Evolutionary conservation across 2,888 invertebrate genomes (phyloP).

Genomic region (Mesopsocus fuscifrons): DNA sequence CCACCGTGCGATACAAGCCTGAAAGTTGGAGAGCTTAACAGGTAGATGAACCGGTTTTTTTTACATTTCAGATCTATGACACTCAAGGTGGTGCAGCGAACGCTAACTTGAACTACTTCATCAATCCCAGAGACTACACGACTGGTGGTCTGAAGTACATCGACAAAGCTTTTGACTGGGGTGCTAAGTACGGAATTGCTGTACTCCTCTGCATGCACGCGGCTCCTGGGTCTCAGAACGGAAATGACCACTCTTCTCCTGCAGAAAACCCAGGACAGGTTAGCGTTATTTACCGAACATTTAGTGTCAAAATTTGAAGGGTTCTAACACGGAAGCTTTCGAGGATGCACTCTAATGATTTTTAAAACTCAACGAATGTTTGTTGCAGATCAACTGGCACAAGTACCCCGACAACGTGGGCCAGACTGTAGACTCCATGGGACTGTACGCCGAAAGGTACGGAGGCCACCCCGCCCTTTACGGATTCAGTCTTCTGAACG

Average conservation of each 20-base stretch:
- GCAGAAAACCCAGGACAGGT: conserved; percentile 6
- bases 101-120: conserved; percentile 4
- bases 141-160: neutral
- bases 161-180: conserved; percentile 8
- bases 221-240: conserved; percentile 6
- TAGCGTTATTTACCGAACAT: neutral
- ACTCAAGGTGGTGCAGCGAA: conserved; percentile 6
- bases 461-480: neutral
- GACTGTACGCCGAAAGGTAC: conserved; percentile 4
- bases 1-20: too few species aligned
- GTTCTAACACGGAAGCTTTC: too few species aligned
- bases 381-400: conserved; percentile 4
- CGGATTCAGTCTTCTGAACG: conserved; percentile 4
- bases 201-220: conserved; percentile 2
- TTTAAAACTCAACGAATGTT: too few species aligned
- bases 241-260: conserved; percentile 9
- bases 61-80: conserved; percentile 6
- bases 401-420: conserved; percentile 3
- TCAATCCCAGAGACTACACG: conserved; percentile 3
- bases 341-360: too few species aligned
- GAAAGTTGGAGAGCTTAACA: too few species aligned
- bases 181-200: conserved; percentile 1
- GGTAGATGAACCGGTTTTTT: too few species aligned
- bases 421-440: conserved; percentile 7
- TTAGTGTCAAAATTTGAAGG: too few species aligned